phyloP scores from a whole-genome alignment of 2,797 vertebrate genomes.

The Sebastes diaconus region DNA sequence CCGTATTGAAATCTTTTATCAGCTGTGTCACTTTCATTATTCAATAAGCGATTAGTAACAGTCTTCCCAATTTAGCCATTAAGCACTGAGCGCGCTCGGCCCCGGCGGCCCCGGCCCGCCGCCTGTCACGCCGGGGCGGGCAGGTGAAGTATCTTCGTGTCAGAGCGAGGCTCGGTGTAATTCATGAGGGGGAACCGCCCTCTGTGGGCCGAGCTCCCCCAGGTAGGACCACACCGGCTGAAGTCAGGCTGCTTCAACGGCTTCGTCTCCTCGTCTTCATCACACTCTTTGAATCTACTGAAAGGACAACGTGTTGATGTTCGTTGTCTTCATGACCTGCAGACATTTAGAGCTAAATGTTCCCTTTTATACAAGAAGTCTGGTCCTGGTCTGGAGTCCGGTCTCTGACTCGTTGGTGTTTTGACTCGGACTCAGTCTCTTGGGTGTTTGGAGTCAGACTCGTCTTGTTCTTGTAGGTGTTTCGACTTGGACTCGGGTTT shows the following conservation, averaged over 20 bases:
- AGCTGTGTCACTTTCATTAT: constrained; percentile 95
- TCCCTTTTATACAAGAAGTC: too few relatives aligned
- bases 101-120: constrained; percentile 37
- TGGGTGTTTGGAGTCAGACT: neutral
- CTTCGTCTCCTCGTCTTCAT: neutral
- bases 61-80: constrained; percentile 88
- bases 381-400: too few relatives aligned
- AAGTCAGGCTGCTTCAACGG: too few relatives aligned
- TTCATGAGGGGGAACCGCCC: constrained; percentile 79
- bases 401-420: neutral
- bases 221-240: constrained; percentile 28
- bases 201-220: constrained; percentile 26
- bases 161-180: constrained; percentile 63
- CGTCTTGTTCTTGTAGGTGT: too few relatives aligned
- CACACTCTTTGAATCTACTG: neutral
- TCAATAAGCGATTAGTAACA: constrained; percentile 90
- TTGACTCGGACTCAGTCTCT: neutral
- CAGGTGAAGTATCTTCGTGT: constrained; percentile 82
- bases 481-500: too few relatives aligned
- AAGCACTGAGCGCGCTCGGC: constrained; percentile 74
- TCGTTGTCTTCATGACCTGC: too few relatives aligned
- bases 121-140: constrained; percentile 69
- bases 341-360: too few relatives aligned
- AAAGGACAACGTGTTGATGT: too few relatives aligned
- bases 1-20: constrained; percentile 94